A percentile compares a stretch with the other conserved stretches of the same genome.
Conservation (phyloP, 2,888 invertebrate genomes). For the Gymnosoma rotundatum region DNA sequence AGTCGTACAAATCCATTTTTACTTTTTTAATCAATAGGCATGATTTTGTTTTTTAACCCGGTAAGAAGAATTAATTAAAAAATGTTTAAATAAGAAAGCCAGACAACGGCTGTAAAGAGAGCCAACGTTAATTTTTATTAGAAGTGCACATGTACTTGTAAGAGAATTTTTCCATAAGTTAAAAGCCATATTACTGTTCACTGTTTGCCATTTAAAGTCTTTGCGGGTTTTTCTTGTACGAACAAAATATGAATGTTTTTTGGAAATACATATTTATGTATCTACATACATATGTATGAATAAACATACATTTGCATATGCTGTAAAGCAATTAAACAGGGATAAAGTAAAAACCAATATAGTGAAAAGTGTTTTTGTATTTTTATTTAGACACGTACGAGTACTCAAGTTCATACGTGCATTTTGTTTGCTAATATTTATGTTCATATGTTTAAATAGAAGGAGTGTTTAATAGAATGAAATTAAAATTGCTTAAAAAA, state of each 20-base stretch:
- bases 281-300: not conserved
- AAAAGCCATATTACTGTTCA: not conserved
- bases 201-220: not conserved
- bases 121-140: not conserved
- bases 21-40: too few species aligned
- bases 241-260: not conserved
- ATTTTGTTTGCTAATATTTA: not conserved
- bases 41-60: too few species aligned
- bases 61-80: too few species aligned
- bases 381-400: slow-evolving; percentile 11
- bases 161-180: too few species aligned
- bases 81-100: too few species aligned
- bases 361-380: slow-evolving; percentile 25
- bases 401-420: not conserved
- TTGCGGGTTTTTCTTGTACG: slow-evolving; percentile 30
- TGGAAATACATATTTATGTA: not conserved
- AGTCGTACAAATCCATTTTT: too few species aligned
- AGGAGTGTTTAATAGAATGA: too few species aligned
- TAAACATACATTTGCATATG: slow-evolving; percentile 45
- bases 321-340: slow-evolving; percentile 58
- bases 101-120: too few species aligned
- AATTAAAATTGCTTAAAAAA: not conserved
- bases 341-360: slow-evolving; percentile 32
- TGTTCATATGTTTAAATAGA: not conserved
- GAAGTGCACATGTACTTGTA: slow-evolving; percentile 25